Conservation (phyloP, 53 echinoderm and acorn worm genomes). For the Crossaster papposus region DNA sequence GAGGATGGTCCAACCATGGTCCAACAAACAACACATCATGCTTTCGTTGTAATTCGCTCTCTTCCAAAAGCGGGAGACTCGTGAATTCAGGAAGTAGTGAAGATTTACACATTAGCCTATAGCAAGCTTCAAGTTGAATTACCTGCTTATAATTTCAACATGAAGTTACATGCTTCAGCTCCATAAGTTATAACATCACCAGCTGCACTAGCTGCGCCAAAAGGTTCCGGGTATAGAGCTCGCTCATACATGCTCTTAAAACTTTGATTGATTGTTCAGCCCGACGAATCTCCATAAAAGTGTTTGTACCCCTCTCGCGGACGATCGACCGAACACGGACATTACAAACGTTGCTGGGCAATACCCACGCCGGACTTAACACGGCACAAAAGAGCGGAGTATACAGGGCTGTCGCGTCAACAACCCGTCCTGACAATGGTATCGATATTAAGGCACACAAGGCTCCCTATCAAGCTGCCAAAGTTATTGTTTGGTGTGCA, state of each 20-base stretch:
- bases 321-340: constrained; percentile 26
- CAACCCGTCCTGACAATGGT: constrained; percentile 12
- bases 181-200: no score
- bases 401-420: constrained; percentile 10
- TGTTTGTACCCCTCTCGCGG: background rate
- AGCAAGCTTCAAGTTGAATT: no score
- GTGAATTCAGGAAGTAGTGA: no score
- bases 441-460: constrained; percentile 3
- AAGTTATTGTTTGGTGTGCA: constrained; percentile 8
- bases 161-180: no score
- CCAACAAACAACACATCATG: background rate
- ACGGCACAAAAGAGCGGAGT: constrained; percentile 3
- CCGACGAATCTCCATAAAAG: background rate
- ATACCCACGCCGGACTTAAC: constrained; percentile 27
- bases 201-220: no score
- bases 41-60: no score
- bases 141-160: no score
- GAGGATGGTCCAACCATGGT: background rate
- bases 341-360: constrained; percentile 48
- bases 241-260: background rate
- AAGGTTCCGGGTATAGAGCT: background rate
- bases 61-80: no score
- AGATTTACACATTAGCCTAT: no score
- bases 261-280: background rate
- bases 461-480: background rate